phyloP scores from a whole-genome alignment of 2,888 invertebrate species.

The Drosophila niveifrons region DNA sequence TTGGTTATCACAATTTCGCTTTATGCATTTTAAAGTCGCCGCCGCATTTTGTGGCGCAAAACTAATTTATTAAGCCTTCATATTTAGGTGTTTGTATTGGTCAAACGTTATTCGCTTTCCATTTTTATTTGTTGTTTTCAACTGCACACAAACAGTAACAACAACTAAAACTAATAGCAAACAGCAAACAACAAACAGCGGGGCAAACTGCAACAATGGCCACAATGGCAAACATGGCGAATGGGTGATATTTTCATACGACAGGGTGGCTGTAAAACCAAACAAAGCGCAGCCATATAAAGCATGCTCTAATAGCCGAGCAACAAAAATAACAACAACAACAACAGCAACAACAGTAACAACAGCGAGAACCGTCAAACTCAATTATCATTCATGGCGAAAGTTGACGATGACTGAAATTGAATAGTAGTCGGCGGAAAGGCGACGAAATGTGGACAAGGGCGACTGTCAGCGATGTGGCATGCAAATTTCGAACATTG shows the following conservation, averaged over 20 bases:
- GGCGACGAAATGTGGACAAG: slow-evolving; percentile 16
- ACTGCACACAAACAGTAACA: slow-evolving; percentile 12
- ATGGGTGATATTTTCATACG: slow-evolving; percentile 26
- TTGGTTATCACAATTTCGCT: slow-evolving; percentile 32
- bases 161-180: too few relatives aligned
- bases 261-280: slow-evolving; percentile 19
- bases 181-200: slow-evolving; percentile 40
- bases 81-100: slow-evolving; percentile 47
- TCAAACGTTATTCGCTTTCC: slow-evolving; percentile 18
- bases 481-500: slow-evolving; percentile 56
- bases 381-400: slow-evolving; percentile 73
- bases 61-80: slow-evolving; percentile 63
- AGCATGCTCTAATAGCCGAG: slow-evolving; percentile 51
- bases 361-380: slow-evolving; percentile 45
- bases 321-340: slow-evolving; percentile 27
- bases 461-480: slow-evolving; percentile 37
- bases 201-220: slow-evolving; percentile 35
- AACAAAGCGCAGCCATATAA: slow-evolving; percentile 56
- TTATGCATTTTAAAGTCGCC: slow-evolving; percentile 41
- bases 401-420: slow-evolving; percentile 66
- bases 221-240: slow-evolving; percentile 24
- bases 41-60: slow-evolving; percentile 47
- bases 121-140: slow-evolving; percentile 18
- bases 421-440: slow-evolving; percentile 49
- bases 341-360: slow-evolving; percentile 8